Percentiles rank a stretch among this genome's conserved stretches.
Evolutionary conservation across 1,140 invertebrate genomes (phyloP).

Genomic region (Formica exsecta): DNA sequence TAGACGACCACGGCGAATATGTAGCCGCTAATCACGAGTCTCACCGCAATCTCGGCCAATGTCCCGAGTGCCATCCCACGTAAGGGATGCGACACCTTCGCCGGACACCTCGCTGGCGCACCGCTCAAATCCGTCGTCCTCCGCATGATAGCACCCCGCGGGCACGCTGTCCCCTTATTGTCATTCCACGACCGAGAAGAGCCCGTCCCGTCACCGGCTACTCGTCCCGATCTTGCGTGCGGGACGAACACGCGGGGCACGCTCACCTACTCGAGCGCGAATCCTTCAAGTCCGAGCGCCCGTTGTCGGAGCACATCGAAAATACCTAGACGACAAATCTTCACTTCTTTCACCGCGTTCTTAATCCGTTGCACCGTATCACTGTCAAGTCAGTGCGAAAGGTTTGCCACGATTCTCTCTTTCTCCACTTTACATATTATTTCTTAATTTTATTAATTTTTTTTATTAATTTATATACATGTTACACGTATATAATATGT

Average conservation of each 20-base stretch:
- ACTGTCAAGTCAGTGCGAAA: slow-evolving; percentile 3
- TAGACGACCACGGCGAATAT: slow-evolving; percentile 80
- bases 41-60: slow-evolving; percentile 77
- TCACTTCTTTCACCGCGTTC: not conserved
- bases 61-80: slow-evolving; percentile 81
- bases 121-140: slow-evolving; percentile 75
- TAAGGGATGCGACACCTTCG: slow-evolving; percentile 64
- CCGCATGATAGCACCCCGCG: slow-evolving; percentile 76
- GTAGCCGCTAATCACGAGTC: slow-evolving; percentile 80
- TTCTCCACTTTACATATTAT: not conserved
- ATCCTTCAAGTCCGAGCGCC: slow-evolving; percentile 14
- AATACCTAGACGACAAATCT: slow-evolving; percentile 11
- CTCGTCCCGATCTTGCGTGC: slow-evolving; percentile 14
- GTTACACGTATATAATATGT: no score
- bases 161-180: slow-evolving; percentile 77
- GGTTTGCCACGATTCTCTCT: not conserved
- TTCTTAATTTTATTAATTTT: not conserved
- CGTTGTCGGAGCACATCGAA: not conserved
- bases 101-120: slow-evolving; percentile 59
- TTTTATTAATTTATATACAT: not conserved
- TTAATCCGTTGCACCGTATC: not conserved
- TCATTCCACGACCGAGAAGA: slow-evolving; percentile 79
- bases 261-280: slow-evolving; percentile 26
- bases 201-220: slow-evolving; percentile 14
- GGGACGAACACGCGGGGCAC: slow-evolving; percentile 38